Percentiles rank a stretch among this genome's conserved stretches.
These are phyloP conservation scores for Ctenosaura bakeri DNA, from an alignment of 2,797 vertebrate species.

Conservation along the genomic window DNA sequence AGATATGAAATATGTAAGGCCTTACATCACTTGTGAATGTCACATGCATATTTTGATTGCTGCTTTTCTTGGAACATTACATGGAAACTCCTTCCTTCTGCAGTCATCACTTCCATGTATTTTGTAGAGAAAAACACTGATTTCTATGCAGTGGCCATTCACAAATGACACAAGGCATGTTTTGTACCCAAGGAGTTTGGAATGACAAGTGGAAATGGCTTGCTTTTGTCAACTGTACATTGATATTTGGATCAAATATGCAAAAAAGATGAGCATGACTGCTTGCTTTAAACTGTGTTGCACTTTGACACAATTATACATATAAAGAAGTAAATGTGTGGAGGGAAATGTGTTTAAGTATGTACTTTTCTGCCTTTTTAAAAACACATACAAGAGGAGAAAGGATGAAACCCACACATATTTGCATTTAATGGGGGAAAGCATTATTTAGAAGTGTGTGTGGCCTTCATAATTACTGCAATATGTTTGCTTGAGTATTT, in stretches of 20 bases:
- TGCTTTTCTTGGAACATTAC: constrained; percentile 27
- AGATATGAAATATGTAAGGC: neutral
- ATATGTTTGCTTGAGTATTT: neutral
- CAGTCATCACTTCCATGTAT: neutral
- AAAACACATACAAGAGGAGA: neutral
- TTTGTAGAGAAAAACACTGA: neutral
- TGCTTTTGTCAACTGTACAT: neutral
- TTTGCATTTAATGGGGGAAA: neutral
- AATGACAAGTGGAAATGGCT: neutral
- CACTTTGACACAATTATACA: neutral
- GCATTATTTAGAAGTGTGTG: neutral
- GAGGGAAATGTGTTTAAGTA: neutral
- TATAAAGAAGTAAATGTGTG: neutral
- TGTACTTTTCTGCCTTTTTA: neutral
- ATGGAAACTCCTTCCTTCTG: neutral
- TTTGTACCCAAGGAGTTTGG: neutral
- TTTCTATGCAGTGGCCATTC: neutral
- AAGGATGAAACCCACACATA: neutral
- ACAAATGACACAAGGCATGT: neutral
- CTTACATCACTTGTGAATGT: constrained; percentile 1
- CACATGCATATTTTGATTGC: neutral
- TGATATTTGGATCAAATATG: neutral
- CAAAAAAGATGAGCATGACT: neutral
- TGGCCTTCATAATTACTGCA: neutral
- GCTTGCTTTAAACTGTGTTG: neutral